Conservation (phyloP, 2,113 vertebrate genomes). For the Indri indri region DNA sequence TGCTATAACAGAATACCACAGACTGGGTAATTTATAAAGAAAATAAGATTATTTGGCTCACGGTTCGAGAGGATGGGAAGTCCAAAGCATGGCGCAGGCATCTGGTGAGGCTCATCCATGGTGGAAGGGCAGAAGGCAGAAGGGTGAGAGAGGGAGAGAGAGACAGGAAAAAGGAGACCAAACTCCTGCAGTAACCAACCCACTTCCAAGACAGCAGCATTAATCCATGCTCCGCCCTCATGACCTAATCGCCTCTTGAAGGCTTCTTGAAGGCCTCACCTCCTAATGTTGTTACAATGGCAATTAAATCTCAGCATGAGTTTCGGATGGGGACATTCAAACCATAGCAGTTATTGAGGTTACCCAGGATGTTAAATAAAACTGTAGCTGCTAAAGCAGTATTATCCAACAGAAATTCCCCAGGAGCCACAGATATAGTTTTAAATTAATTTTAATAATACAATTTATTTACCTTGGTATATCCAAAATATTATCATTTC, state of each 20-base stretch:
- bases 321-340: background rate
- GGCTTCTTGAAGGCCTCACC: background rate
- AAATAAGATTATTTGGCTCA: no score
- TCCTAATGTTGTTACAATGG: background rate
- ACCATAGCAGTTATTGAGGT: background rate
- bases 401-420: background rate
- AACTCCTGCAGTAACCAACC: background rate
- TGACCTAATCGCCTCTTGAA: background rate
- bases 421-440: background rate
- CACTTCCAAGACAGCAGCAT: background rate
- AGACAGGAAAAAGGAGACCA: background rate
- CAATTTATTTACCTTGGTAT: background rate
- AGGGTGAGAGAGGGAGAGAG: background rate
- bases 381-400: background rate
- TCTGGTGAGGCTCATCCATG: background rate
- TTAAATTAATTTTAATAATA: background rate
- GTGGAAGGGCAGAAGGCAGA: background rate
- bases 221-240: background rate
- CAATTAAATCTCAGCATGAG: background rate
- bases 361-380: background rate
- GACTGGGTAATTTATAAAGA: no score
- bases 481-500: background rate
- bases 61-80: no score
- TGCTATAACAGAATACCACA: no score
- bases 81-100: background rate